Percentiles rank a stretch among this genome's conserved stretches.
phyloP scores from a whole-genome alignment of 2,113 vertebrate genomes.

The Chaetura pelagica region DNA sequence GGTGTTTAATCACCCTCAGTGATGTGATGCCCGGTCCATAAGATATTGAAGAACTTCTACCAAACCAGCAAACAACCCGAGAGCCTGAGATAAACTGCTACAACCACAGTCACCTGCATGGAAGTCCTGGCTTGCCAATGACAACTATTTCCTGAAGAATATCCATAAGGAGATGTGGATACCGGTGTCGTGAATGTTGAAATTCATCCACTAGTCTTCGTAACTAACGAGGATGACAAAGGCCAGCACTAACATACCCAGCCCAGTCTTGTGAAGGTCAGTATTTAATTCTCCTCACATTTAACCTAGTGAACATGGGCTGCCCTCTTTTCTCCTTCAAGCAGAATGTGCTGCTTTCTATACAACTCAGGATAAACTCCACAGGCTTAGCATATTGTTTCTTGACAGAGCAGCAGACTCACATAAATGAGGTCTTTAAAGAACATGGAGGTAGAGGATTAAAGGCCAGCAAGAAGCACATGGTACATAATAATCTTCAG shows the following conservation, averaged over 20 bases:
- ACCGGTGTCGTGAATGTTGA: accelerated
- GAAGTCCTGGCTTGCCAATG: not conserved
- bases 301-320: not conserved
- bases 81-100: not conserved
- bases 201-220: not conserved
- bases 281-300: not conserved
- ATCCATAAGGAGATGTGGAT: not conserved
- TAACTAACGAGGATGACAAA: not conserved
- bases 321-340: not conserved
- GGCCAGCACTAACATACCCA: not conserved
- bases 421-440: not conserved
- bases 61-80: not conserved
- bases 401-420: not conserved
- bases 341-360: not conserved
- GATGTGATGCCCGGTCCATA: not conserved
- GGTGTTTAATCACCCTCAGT: not conserved
- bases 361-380: not conserved
- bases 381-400: not conserved
- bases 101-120: not conserved
- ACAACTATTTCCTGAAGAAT: not conserved
- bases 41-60: not conserved
- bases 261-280: not conserved
- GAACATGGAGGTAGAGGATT: not conserved
- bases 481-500: not conserved
- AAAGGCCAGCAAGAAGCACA: not conserved